These are phyloP conservation scores for Anas platyrhynchos DNA, from an alignment of 2,113 vertebrate genomes.

Conservation along the genomic window DNA sequence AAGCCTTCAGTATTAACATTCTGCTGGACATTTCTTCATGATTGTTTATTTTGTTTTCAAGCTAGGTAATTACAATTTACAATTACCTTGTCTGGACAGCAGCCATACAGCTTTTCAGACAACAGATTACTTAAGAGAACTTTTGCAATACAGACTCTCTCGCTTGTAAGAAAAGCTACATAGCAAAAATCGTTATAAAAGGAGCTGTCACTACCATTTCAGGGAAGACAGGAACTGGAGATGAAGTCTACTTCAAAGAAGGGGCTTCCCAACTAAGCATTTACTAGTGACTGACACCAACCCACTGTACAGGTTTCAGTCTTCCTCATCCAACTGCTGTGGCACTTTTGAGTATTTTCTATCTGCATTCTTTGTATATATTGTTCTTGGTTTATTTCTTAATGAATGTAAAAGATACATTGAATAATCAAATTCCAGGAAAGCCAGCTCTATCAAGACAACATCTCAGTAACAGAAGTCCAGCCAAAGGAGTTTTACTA, in stretches of 20 bases:
- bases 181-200: neutral
- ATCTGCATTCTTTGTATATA: neutral
- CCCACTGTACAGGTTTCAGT: neutral
- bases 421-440: neutral
- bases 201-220: neutral
- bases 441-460: neutral
- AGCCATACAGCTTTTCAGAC: fast-evolving
- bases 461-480: neutral
- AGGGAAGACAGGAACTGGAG: neutral
- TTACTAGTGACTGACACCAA: neutral
- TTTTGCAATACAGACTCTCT: neutral
- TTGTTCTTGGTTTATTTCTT: neutral
- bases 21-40: neutral
- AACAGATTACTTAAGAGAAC: neutral
- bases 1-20: neutral
- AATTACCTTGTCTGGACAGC: neutral
- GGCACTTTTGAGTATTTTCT: neutral
- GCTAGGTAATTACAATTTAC: neutral
- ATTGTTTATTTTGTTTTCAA: neutral
- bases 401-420: neutral
- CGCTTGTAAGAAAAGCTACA: neutral
- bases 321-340: neutral
- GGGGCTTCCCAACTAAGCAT: neutral
- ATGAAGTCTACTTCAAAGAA: neutral
- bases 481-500: neutral